Percentiles rank a stretch among this genome's conserved stretches.
These are phyloP conservation scores for Saccostrea cuccullata DNA, from an alignment of 1,140 invertebrate genomes.

Conservation along the genomic window DNA sequence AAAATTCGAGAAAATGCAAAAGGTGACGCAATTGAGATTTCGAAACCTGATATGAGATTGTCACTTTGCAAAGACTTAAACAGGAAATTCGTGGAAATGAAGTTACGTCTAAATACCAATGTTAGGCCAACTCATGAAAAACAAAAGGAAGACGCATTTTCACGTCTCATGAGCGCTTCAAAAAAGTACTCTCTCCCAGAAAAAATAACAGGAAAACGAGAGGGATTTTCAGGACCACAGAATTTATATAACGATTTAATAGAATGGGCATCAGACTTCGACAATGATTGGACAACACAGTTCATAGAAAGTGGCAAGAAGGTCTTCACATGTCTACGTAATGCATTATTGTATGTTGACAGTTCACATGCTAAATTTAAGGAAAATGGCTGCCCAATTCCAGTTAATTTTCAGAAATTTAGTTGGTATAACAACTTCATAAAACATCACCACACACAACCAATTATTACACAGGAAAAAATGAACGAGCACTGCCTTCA, in stretches of 20 bases:
- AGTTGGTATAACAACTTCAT: conserved; percentile 35
- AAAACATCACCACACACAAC: neutral
- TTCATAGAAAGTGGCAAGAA: neutral
- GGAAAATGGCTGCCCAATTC: conserved; percentile 34
- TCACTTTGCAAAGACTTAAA: neutral
- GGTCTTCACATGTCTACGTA: neutral
- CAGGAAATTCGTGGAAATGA: neutral
- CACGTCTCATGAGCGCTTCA: neutral
- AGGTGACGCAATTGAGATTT: neutral
- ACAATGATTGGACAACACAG: neutral
- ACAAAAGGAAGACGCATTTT: neutral
- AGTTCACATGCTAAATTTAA: conserved; percentile 23
- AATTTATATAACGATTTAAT: neutral
- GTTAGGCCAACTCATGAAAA: neutral
- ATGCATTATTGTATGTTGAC: conserved; percentile 41
- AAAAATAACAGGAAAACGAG: neutral
- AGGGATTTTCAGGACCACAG: neutral
- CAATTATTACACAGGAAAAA: conserved; percentile 23
- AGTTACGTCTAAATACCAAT: neutral
- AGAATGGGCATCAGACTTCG: neutral
- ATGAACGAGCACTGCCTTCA: conserved; percentile 16
- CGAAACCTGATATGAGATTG: neutral
- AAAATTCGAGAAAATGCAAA: conserved; percentile 9
- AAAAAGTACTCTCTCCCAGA: conserved; percentile 20
- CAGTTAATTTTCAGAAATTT: neutral